Evolutionary conservation across 2,797 vertebrate species (phyloP).

Genomic region (Psittacula derbiana): DNA sequence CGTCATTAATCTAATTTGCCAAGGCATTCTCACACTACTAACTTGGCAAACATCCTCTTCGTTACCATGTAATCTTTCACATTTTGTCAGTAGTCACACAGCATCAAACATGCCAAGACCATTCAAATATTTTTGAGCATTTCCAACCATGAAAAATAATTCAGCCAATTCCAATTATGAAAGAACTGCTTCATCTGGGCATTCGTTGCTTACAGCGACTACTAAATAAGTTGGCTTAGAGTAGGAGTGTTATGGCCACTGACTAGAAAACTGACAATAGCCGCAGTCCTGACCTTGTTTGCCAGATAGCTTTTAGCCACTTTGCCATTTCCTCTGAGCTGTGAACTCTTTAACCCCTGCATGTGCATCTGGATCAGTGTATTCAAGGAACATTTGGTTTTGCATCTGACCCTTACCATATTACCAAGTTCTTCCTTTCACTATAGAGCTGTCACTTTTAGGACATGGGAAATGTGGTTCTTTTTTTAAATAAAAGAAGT

Average conservation of each 20-base stretch:
- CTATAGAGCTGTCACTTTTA: conserved; percentile 19
- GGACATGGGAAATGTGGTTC: background rate
- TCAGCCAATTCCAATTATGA: background rate
- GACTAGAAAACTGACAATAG: background rate
- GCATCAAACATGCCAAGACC: background rate
- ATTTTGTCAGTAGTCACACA: background rate
- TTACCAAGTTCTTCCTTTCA: background rate
- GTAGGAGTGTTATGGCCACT: background rate
- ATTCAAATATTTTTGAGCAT: background rate
- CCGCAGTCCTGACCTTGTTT: background rate
- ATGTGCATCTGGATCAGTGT: background rate
- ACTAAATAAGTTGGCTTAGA: background rate
- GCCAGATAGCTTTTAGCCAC: background rate
- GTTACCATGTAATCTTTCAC: background rate
- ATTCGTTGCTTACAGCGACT: background rate
- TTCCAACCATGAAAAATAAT: background rate
- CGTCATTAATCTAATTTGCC: background rate
- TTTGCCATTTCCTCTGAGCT: background rate
- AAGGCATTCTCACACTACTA: background rate
- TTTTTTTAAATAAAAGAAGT: conserved; percentile 34
- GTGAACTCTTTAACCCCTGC: background rate
- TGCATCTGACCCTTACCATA: background rate
- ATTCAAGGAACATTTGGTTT: background rate
- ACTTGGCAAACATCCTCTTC: background rate
- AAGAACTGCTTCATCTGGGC: background rate